Percentiles rank a stretch among this genome's conserved stretches.
Conservation (phyloP, 2,888 invertebrate genomes). For the Eudasyphora cyanicolor region DNA sequence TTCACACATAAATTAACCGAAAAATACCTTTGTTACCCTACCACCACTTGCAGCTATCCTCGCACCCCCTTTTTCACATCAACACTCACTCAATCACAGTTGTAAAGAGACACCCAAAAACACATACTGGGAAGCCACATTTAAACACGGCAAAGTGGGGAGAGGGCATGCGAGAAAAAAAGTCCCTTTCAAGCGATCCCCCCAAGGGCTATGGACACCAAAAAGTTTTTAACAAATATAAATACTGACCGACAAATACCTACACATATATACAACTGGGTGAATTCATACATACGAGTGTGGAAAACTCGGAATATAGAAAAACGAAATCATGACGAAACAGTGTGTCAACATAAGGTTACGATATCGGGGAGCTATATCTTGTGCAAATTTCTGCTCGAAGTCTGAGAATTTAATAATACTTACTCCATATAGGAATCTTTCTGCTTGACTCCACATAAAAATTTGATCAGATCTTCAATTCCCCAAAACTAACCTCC, state of each 20-base stretch:
- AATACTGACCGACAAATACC: conserved; percentile 55
- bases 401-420: too few species aligned
- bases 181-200: conserved; percentile 57
- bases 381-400: too few species aligned
- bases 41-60: background rate
- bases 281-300: conserved; percentile 40
- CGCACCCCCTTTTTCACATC: conserved; percentile 23
- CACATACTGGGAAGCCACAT: conserved; percentile 55
- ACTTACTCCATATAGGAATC: too few species aligned
- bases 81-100: conserved; percentile 51
- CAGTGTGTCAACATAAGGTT: conserved; percentile 45
- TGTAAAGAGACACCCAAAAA: conserved; percentile 51
- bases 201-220: conserved; percentile 63
- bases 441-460: too few species aligned
- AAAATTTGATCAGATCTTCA: too few species aligned
- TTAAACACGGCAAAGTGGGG: conserved; percentile 37
- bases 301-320: conserved; percentile 29
- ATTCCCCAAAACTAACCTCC: too few species aligned
- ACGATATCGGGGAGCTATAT: too few species aligned
- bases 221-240: conserved; percentile 54
- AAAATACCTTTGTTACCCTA: background rate
- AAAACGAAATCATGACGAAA: conserved; percentile 44
- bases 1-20: conserved; percentile 63
- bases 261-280: conserved; percentile 56
- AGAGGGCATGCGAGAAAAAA: conserved; percentile 29